These are phyloP conservation scores for Drosophila rubida DNA, from an alignment of 2,888 invertebrate species.

Conservation along the genomic window DNA sequence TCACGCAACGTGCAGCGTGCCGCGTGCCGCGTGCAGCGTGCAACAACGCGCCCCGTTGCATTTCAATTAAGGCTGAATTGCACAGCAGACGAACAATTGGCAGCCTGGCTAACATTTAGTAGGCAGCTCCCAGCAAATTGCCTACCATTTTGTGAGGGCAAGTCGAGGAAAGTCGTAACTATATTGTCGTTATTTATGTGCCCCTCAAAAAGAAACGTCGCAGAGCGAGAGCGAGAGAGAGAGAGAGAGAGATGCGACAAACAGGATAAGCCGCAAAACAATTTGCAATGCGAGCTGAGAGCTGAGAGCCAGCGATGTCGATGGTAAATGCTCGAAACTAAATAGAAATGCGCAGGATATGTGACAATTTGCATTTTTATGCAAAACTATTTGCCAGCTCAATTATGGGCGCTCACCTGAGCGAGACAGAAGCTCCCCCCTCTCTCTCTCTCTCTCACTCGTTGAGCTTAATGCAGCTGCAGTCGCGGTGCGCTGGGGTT, in stretches of 20 bases:
- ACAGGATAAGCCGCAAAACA: conserved; percentile 68
- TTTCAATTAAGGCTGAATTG: conserved; percentile 68
- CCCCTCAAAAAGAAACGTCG: not conserved
- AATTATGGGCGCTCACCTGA: conserved; percentile 57
- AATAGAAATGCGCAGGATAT: conserved; percentile 78
- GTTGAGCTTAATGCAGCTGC: conserved; percentile 58
- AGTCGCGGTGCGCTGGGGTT: conserved; percentile 33
- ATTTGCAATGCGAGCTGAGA: conserved; percentile 56
- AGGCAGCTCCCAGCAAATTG: conserved; percentile 62
- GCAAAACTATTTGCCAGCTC: conserved; percentile 76
- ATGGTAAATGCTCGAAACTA: conserved; percentile 59
- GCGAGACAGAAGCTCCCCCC: not conserved
- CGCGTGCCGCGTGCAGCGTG: not conserved
- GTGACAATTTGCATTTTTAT: conserved; percentile 81
- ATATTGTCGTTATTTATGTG: conserved; percentile 43
- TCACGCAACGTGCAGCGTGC: conserved; percentile 13
- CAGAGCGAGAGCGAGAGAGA: too few relatives aligned
- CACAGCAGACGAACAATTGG: conserved; percentile 59
- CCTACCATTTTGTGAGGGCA: conserved; percentile 46
- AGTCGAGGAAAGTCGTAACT: conserved; percentile 21
- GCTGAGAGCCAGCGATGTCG: conserved; percentile 9
- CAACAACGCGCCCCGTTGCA: conserved; percentile 55
- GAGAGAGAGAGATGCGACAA: conserved; percentile 36
- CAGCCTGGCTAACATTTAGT: conserved; percentile 39
- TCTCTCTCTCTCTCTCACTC: not conserved